phyloP scores from a whole-genome alignment of 1,140 invertebrate genomes.

The Euura lappo region DNA sequence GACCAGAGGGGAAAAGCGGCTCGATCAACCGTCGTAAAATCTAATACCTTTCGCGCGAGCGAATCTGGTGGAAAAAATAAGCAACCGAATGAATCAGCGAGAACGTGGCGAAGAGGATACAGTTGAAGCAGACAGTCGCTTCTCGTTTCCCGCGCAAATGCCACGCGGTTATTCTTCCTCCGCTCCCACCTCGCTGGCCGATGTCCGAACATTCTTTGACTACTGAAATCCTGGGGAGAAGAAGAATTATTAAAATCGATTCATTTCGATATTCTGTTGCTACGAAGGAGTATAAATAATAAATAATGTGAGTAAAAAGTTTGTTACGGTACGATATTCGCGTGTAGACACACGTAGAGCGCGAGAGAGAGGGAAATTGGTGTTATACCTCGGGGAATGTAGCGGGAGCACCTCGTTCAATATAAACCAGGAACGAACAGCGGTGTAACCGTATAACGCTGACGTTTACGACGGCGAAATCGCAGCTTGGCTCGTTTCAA shows the following conservation, averaged over 20 bases:
- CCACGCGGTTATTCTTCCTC: constrained; percentile 41
- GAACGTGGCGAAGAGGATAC: no score
- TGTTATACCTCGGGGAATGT: constrained; percentile 53
- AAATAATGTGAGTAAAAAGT: not conserved
- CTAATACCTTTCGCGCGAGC: no score
- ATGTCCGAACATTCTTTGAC: no score
- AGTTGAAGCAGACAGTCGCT: not conserved
- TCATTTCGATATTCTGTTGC: no score
- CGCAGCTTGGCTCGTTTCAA: constrained; percentile 58
- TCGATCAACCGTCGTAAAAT: constrained; percentile 37
- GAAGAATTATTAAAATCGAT: no score
- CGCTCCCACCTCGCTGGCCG: not conserved
- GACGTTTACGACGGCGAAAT: constrained; percentile 64
- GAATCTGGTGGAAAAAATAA: no score
- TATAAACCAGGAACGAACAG: constrained; percentile 61
- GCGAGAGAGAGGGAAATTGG: constrained; percentile 37
- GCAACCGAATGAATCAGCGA: no score
- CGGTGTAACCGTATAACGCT: constrained; percentile 61
- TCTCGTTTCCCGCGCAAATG: constrained; percentile 51
- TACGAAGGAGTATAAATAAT: not conserved
- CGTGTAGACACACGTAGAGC: not conserved
- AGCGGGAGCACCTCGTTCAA: constrained; percentile 61
- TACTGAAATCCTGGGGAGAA: no score
- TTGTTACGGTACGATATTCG: no score
- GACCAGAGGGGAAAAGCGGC: not conserved